Evolutionary conservation across 2,888 invertebrate species (phyloP), one percentile per base, ranked within the genome.

Genomic region (Polietes domitor): DNA sequence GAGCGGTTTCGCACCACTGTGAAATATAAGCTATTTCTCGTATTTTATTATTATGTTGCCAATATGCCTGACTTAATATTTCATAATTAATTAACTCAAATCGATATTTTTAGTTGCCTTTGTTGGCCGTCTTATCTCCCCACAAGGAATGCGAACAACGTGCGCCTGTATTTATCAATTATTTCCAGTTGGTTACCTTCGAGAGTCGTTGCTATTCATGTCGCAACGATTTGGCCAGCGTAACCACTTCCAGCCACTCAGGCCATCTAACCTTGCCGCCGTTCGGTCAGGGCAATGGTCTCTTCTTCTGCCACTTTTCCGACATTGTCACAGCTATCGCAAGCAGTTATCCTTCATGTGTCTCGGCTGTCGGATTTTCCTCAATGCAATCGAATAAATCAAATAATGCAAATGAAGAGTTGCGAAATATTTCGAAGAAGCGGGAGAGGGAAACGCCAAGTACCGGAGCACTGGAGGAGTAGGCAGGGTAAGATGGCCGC

Each of bases 361-460:
- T 32, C 41, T 2, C n/a, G 15, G 17, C 41, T 68, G 43, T 43
- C 41, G 37, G 24, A 7, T 24, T 68, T 65, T 37, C 41, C 26
- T 63, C 63, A 63, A 63, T 32, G 41, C 32, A 65, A 65, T 65
- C 65, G 21, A 65, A 65, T 65, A 41, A 41, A 65, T n/a, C 65
- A 65, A 21, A 41, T 21, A 21, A 21, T 47, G 1, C 63, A 37
- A 12, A 50, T 50, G 19, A 47, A 63, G 28, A 61, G 21, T n/a
- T n/a, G n/a, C n/a, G n/a, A n/a, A n/a, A n/a, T n/a, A n/a, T n/a
- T n/a, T n/a, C n/a, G n/a, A n/a, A n/a, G n/a, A n/a, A n/a, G n/a
- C n/a, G n/a, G n/a, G n/a, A n/a, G n/a, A n/a, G n/a, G n/a, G n/a
- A n/a, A n/a, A n/a, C n/a, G n/a, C n/a, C n/a, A n/a, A n/a, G n/a